Evolutionary conservation across 2,888 invertebrate genomes (phyloP).

Genomic region (Meteorus cinctellus): DNA sequence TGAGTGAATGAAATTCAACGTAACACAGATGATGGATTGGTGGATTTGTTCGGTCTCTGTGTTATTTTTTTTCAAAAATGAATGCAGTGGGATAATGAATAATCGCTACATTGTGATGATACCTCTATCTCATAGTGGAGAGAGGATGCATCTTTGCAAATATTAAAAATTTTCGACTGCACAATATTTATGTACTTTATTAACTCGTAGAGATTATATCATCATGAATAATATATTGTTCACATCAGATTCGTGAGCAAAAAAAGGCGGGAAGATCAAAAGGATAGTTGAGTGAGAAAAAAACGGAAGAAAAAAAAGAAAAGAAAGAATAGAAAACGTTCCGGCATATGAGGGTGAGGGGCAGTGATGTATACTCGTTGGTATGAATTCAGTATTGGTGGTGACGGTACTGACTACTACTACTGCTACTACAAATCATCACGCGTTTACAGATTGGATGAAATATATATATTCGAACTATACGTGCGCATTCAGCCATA

Average conservation of each 20-base stretch:
- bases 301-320: no score
- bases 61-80: neutral
- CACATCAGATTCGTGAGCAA: no score
- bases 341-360: no score
- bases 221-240: no score
- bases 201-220: no score
- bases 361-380: neutral
- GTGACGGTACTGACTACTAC: neutral
- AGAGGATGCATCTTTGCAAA: neutral
- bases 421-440: neutral
- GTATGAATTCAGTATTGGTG: neutral
- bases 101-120: no score
- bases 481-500: conserved; percentile 23
- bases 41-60: neutral
- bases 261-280: neutral
- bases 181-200: neutral
- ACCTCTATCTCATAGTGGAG: no score
- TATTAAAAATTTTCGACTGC: neutral
- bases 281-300: neutral
- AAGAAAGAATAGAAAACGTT: no score
- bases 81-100: neutral
- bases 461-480: conserved; percentile 6
- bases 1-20: conserved; percentile 12
- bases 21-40: neutral
- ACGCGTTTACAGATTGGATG: neutral